Percentiles rank a stretch among this genome's conserved stretches.
These are phyloP conservation scores for Crotalus viridis DNA, from an alignment of 2,113 vertebrate genomes.

Conservation along the genomic window DNA sequence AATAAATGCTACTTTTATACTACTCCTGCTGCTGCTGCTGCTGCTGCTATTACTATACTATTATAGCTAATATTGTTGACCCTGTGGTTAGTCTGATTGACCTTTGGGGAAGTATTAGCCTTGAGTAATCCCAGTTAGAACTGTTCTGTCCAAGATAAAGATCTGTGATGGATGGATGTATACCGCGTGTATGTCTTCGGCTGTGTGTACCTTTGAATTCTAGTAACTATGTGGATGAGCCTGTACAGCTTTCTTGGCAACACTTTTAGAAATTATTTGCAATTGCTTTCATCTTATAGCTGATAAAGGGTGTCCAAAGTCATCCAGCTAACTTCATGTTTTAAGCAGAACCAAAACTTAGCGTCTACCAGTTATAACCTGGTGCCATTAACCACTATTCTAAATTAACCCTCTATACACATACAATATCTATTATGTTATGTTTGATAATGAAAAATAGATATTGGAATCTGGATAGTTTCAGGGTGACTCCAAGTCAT, in stretches of 20 bases:
- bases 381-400: not conserved
- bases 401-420: not conserved
- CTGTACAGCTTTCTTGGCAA: not conserved
- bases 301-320: not conserved
- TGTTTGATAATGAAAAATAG: not conserved
- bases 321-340: not conserved
- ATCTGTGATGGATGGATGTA: not conserved
- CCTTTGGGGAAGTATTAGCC: not conserved
- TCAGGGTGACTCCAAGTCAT: not conserved
- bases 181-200: no score
- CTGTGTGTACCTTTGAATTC: not conserved
- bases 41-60: no score
- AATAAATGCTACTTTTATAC: not conserved
- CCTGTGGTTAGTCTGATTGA: not conserved
- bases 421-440: not conserved
- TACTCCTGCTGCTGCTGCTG: no score
- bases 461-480: not conserved
- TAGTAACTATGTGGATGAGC: not conserved
- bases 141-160: not conserved
- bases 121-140: not conserved
- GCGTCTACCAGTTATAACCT: not conserved
- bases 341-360: no score
- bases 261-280: not conserved
- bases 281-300: not conserved
- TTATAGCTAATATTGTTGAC: no score